Conservation (phyloP, 1,140 invertebrate species). For the Drosophila lini region DNA sequence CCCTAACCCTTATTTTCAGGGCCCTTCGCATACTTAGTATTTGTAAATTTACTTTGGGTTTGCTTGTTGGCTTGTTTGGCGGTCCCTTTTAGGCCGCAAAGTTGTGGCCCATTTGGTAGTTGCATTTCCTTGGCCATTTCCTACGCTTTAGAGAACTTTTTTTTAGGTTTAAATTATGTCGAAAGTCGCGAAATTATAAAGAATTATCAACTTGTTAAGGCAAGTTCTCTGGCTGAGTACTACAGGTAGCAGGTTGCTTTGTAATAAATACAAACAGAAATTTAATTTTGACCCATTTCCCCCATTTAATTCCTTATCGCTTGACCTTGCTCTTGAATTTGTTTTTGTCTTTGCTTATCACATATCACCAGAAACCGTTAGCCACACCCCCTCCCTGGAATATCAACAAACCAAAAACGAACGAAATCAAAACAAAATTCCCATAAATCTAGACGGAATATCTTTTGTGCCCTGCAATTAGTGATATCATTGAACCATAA, state of each 20-base stretch:
- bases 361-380: slow-evolving; percentile 2
- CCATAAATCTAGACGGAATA: slow-evolving; percentile 49
- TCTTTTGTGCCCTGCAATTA: slow-evolving; percentile 41
- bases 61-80: slow-evolving; percentile 6
- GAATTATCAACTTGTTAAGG: slow-evolving; percentile 50
- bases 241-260: background rate
- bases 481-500: slow-evolving; percentile 54
- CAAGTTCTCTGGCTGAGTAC: background rate
- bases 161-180: slow-evolving; percentile 8
- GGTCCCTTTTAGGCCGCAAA: slow-evolving; percentile 35
- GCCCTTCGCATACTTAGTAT: slow-evolving; percentile 67
- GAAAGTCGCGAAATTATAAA: slow-evolving; percentile 47
- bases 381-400: slow-evolving; percentile 2
- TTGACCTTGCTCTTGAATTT: slow-evolving; percentile 31
- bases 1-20: background rate
- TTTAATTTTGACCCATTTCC: background rate
- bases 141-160: background rate
- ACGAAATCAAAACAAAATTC: slow-evolving; percentile 40
- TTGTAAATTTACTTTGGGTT: slow-evolving; percentile 18
- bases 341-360: slow-evolving; percentile 16
- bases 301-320: slow-evolving; percentile 5
- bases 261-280: background rate
- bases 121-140: slow-evolving; percentile 43
- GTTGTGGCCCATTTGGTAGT: slow-evolving; percentile 49
- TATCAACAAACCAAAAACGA: slow-evolving; percentile 8